A percentile compares a stretch with the other conserved stretches of the same genome.
These are phyloP conservation scores for Sycophaga agraensis DNA, from an alignment of 1,140 invertebrate genomes.

Conservation along the genomic window DNA sequence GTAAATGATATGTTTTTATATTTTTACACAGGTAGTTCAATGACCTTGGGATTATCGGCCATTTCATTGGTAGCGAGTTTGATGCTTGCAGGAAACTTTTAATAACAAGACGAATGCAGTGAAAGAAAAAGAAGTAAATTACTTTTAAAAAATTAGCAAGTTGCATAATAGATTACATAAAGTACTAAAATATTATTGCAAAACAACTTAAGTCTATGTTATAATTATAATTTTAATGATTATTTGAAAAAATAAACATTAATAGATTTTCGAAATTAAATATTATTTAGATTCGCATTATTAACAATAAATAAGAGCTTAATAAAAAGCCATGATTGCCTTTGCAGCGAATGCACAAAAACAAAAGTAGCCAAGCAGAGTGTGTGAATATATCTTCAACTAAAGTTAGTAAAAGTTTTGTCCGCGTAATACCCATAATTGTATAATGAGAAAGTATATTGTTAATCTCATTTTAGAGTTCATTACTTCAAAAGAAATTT, in stretches of 20 bases:
- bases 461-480: neutral
- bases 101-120: neutral
- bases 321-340: constrained; percentile 9
- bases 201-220: neutral
- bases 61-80: constrained; percentile 22
- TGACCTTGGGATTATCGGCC: constrained; percentile 17
- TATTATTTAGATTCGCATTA: neutral
- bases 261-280: neutral
- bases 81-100: constrained; percentile 18
- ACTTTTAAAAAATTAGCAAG: constrained; percentile 6
- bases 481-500: constrained; percentile 7
- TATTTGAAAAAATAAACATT: neutral
- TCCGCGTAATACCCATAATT: neutral
- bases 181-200: constrained; percentile 1
- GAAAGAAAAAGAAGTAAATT: neutral
- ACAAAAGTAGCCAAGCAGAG: neutral
- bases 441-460: neutral
- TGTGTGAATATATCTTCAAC: neutral
- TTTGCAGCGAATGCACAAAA: constrained; percentile 12
- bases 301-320: neutral
- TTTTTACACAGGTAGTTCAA: constrained; percentile 24
- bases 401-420: neutral
- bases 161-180: constrained; percentile 9
- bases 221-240: neutral
- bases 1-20: too few species aligned